A percentile compares a stretch with the other conserved stretches of the same genome.
phyloP scores from a whole-genome alignment of 92 coral and sea anemone genomes.

The Anthopleura xanthogrammica region DNA sequence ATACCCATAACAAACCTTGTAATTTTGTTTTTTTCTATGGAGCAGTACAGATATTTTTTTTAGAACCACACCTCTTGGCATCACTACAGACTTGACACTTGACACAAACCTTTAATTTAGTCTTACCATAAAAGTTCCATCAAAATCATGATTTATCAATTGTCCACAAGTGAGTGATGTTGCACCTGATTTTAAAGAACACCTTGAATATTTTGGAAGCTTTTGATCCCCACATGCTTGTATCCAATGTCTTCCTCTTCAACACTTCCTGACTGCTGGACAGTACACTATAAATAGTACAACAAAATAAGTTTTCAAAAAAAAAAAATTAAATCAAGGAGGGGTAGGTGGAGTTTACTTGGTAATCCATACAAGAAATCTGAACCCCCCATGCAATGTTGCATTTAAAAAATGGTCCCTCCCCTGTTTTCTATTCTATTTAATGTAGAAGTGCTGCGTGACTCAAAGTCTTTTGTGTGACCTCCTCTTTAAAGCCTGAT shows the following conservation, averaged over 20 bases:
- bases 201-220: slow-evolving; percentile 15
- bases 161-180: too few relatives aligned
- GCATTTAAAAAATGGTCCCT: too few relatives aligned
- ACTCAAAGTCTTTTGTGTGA: too few relatives aligned
- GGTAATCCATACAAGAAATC: too few relatives aligned
- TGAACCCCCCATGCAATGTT: too few relatives aligned
- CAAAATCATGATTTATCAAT: too few relatives aligned
- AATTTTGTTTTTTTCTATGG: too few relatives aligned
- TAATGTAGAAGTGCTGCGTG: neutral
- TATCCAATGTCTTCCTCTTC: slow-evolving; percentile 42
- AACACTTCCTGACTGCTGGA: slow-evolving; percentile 35
- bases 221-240: slow-evolving; percentile 10
- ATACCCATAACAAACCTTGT: too few relatives aligned
- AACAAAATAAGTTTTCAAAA: neutral
- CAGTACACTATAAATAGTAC: slow-evolving; percentile 18
- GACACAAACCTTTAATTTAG: neutral
- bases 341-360: too few relatives aligned
- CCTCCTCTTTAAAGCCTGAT: too few relatives aligned
- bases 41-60: too few relatives aligned
- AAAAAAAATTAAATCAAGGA: neutral
- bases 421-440: neutral
- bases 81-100: neutral
- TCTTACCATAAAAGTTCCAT: neutral
- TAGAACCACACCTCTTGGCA: too few relatives aligned
- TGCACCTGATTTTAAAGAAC: slow-evolving; percentile 5